phyloP scores from a whole-genome alignment of 2,113 vertebrate genomes.

The Philantomba maxwellii region DNA sequence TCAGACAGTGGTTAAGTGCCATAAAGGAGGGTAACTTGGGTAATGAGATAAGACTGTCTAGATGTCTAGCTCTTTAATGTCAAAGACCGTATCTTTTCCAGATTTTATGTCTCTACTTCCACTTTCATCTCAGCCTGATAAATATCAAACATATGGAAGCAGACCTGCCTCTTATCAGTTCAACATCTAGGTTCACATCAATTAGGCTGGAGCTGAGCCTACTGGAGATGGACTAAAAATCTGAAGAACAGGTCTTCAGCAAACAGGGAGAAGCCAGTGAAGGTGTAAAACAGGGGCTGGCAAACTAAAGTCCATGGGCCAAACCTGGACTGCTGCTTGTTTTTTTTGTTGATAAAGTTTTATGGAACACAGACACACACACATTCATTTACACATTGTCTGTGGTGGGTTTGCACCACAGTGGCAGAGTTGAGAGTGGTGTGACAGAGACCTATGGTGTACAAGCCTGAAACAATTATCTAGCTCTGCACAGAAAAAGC shows the following conservation, averaged over 20 bases:
- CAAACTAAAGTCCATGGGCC: neutral
- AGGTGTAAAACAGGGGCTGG: neutral
- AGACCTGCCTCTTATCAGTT: neutral
- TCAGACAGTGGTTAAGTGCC: neutral
- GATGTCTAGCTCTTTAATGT: neutral
- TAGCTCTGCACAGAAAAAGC: neutral
- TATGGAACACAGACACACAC: neutral
- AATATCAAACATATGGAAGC: neutral
- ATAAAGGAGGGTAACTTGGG: neutral
- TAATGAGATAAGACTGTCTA: neutral
- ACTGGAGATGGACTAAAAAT: neutral
- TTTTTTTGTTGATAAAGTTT: neutral
- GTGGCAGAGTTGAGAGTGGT: neutral
- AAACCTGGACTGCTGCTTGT: neutral
- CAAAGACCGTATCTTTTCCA: neutral
- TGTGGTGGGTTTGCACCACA: neutral
- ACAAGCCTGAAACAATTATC: slow-evolving; percentile 4
- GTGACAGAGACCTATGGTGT: neutral
- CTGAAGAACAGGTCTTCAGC: neutral
- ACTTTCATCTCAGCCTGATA: neutral
- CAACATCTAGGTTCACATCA: neutral
- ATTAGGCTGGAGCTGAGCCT: neutral
- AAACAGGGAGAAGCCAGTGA: neutral
- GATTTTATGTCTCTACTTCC: neutral
- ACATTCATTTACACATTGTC: neutral